These are phyloP conservation scores for Aplidium turbinatum DNA, from an alignment of 23 tunicate species.

Conservation along the genomic window DNA sequence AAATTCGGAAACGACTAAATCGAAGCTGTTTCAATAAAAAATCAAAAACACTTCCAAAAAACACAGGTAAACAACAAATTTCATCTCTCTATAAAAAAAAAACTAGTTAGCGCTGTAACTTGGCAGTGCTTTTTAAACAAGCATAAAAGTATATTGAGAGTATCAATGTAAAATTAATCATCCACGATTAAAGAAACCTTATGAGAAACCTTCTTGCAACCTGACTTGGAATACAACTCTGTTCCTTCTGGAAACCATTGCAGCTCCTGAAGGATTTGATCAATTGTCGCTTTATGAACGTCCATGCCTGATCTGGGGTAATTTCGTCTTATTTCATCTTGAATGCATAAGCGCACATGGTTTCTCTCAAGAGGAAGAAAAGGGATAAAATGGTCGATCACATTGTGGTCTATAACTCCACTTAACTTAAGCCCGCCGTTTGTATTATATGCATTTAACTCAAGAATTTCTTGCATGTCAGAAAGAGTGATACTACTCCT, in stretches of 20 bases:
- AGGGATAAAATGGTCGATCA: conserved; percentile 84
- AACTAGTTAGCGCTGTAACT: too few species aligned
- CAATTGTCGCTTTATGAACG: neutral
- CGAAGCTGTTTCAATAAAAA: too few species aligned
- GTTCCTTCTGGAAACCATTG: conserved; percentile 55
- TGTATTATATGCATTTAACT: conserved; percentile 54
- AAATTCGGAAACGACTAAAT: too few species aligned
- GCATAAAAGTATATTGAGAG: too few species aligned
- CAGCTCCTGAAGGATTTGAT: conserved; percentile 56
- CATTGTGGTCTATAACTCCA: conserved; percentile 55
- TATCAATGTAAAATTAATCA: too few species aligned
- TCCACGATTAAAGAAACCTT: conserved; percentile 32
- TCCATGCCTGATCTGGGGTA: neutral
- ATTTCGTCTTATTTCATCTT: conserved; percentile 50
- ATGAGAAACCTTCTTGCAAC: conserved; percentile 63
- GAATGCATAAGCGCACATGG: conserved; percentile 66
- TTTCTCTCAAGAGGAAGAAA: conserved; percentile 80
- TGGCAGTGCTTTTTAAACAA: too few species aligned
- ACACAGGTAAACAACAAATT: too few species aligned
- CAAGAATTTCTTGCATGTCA: conserved; percentile 63
- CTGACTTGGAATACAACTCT: conserved; percentile 56
- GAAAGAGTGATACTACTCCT: conserved; percentile 47
- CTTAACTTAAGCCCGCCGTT: conserved; percentile 62
- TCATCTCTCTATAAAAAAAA: too few species aligned
- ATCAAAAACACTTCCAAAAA: too few species aligned